Evolutionary conservation across 2,113 vertebrate species (phyloP).

Genomic region (Chaetodon auriga): DNA sequence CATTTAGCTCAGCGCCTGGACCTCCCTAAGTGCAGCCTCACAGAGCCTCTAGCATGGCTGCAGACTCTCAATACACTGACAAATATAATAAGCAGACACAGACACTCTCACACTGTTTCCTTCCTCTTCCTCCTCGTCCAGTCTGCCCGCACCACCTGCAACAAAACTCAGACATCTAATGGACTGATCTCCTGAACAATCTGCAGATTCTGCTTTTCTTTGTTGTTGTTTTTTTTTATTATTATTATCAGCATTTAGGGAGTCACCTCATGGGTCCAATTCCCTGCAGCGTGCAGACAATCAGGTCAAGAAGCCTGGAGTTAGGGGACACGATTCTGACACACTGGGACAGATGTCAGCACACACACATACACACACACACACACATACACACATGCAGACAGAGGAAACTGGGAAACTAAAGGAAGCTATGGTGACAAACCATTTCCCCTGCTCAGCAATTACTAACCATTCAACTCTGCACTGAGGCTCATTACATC

Average conservation of each 20-base stretch:
- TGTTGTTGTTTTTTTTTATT: not conserved
- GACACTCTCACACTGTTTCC: not conserved
- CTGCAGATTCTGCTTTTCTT: not conserved
- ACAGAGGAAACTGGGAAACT: conserved; percentile 61
- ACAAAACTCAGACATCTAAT: conserved; percentile 39
- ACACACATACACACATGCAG: conserved; percentile 36
- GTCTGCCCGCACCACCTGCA: conserved; percentile 42
- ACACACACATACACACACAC: conserved; percentile 40
- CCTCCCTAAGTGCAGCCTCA: not conserved
- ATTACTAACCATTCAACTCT: conserved; percentile 73
- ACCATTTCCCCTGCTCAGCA: conserved; percentile 77
- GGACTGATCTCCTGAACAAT: not conserved
- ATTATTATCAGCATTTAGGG: conserved; percentile 11
- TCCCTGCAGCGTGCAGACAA: conserved; percentile 29
- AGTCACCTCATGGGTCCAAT: conserved; percentile 18
- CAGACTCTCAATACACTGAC: not conserved
- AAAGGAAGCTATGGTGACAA: conserved; percentile 78
- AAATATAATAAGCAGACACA: not conserved
- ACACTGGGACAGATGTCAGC: conserved; percentile 49
- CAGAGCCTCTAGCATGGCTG: not conserved
- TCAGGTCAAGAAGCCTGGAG: not conserved
- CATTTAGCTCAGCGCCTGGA: no score
- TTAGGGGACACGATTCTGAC: conserved; percentile 20
- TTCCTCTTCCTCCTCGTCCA: conserved; percentile 6
- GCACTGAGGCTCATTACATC: conserved; percentile 72